Conservation (phyloP, 1,140 invertebrate species). For the Leucophenga varia region DNA sequence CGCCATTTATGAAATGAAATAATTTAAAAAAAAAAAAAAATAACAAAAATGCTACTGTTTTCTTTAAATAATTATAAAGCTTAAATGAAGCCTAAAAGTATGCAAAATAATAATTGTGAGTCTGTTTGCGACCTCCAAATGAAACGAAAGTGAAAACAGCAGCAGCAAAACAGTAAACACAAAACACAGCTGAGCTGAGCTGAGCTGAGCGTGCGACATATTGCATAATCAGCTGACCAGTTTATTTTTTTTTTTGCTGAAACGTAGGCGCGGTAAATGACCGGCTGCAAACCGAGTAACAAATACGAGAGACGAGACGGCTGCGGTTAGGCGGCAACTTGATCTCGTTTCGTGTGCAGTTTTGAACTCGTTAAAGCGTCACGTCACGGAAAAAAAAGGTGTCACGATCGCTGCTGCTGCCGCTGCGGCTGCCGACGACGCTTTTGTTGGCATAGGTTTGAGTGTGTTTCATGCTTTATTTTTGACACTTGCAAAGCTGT, state of each 20-base stretch:
- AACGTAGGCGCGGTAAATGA: conserved; percentile 18
- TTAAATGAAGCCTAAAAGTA: conserved; percentile 36
- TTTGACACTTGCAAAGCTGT: background rate
- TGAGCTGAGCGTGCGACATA: conserved; percentile 5
- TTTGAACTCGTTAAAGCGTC: conserved; percentile 42
- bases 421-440: background rate
- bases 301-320: no score
- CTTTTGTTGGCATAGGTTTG: conserved; percentile 3
- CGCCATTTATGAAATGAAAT: no score
- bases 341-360: conserved; percentile 39
- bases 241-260: no score
- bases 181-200: conserved; percentile 14
- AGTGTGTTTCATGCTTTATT: conserved; percentile 1
- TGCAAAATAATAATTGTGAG: no score
- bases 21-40: no score
- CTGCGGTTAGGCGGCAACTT: no score
- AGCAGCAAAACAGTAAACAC: background rate
- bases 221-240: conserved; percentile 28
- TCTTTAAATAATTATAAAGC: no score
- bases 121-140: no score
- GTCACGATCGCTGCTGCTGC: conserved; percentile 5
- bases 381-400: conserved; percentile 14
- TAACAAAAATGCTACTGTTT: no score
- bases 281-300: conserved; percentile 19
- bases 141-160: conserved; percentile 50